Conservation (phyloP, 2,888 invertebrate species). For the Scaptomyza tumidula region DNA sequence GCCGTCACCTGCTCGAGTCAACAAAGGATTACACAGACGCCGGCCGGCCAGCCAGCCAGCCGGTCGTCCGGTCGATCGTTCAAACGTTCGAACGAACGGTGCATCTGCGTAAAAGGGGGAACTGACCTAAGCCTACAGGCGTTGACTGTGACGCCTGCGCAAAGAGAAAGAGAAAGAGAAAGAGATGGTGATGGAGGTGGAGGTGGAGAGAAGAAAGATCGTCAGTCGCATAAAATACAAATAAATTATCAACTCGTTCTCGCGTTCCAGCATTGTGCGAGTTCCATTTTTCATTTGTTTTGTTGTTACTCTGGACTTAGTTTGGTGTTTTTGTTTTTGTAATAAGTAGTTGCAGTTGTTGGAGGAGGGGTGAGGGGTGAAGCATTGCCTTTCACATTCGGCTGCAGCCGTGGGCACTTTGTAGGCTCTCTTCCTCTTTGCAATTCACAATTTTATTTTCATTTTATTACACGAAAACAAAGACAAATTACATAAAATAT, state of each 20-base stretch:
- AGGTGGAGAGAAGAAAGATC: constrained; percentile 21
- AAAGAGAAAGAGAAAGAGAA: constrained; percentile 15
- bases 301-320: constrained; percentile 35
- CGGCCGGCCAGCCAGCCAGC: not conserved
- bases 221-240: constrained; percentile 78
- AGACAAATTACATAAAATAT: constrained; percentile 81
- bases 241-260: constrained; percentile 81
- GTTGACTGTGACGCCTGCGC: constrained; percentile 58
- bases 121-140: constrained; percentile 45
- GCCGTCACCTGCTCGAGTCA: constrained; percentile 72
- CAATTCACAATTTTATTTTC: constrained; percentile 80
- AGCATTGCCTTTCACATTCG: constrained; percentile 51
- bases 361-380: constrained; percentile 23
- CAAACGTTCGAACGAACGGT: constrained; percentile 8
- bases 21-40: constrained; percentile 71
- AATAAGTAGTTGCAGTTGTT: constrained; percentile 25
- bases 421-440: constrained; percentile 24
- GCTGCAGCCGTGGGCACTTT: constrained; percentile 36
- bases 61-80: no score
- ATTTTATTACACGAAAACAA: constrained; percentile 81
- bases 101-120: constrained; percentile 56
- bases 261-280: constrained; percentile 55
- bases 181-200: not conserved
- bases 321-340: constrained; percentile 22
- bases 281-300: constrained; percentile 74